Percentiles rank a stretch among this genome's conserved stretches.
These are phyloP conservation scores for Heliconius hewitsoni DNA, from an alignment of 1,140 invertebrate species.

Conservation along the genomic window DNA sequence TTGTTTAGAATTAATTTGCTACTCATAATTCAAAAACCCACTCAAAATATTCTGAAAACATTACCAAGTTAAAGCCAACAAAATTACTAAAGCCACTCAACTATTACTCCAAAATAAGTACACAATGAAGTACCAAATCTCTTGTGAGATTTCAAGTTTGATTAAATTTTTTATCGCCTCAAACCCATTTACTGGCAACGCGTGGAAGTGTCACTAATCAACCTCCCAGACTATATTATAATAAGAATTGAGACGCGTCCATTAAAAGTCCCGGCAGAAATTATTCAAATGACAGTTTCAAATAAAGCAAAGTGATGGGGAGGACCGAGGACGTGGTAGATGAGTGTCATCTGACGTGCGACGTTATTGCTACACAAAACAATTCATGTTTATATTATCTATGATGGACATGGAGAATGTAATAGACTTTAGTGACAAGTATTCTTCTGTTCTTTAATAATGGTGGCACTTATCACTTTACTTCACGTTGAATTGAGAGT, in stretches of 20 bases:
- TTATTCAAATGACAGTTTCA: slow-evolving; percentile 41
- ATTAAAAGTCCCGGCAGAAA: slow-evolving; percentile 41
- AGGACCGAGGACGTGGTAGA: slow-evolving; percentile 23
- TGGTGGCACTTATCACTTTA: no score
- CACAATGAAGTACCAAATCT: not conserved
- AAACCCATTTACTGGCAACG: slow-evolving; percentile 11
- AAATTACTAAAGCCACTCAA: no score
- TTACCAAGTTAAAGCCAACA: no score
- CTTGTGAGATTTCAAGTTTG: not conserved
- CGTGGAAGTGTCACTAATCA: slow-evolving; percentile 38
- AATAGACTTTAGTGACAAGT: slow-evolving; percentile 13
- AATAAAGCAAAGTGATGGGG: slow-evolving; percentile 28
- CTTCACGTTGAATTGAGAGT: no score
- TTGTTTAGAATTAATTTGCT: not conserved
- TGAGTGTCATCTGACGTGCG: slow-evolving; percentile 8
- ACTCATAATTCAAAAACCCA: not conserved
- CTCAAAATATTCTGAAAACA: no score
- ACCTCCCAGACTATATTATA: slow-evolving; percentile 33
- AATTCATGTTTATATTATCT: slow-evolving; percentile 32
- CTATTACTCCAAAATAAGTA: no score
- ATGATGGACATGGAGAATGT: slow-evolving; percentile 21
- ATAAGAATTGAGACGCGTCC: slow-evolving; percentile 31
- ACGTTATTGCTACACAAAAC: slow-evolving; percentile 20
- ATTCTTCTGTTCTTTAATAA: no score
- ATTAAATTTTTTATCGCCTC: slow-evolving; percentile 22